Percentiles rank a stretch among this genome's conserved stretches.
Evolutionary conservation across 2,888 invertebrate genomes (phyloP).

Genomic region (Itoplectis maculator): DNA sequence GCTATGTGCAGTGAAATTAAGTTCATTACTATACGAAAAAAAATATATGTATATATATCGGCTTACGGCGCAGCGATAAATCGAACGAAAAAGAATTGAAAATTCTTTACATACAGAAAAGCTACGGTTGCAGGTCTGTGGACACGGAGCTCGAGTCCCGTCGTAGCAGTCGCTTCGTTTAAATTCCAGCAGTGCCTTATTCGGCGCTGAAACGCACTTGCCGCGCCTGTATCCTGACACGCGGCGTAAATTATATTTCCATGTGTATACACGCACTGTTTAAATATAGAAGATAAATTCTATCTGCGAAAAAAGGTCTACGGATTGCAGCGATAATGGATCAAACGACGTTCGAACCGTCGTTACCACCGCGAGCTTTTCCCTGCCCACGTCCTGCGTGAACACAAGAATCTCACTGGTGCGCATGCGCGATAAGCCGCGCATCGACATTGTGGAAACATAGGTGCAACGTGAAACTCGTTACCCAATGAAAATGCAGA

Average conservation of each 20-base stretch:
- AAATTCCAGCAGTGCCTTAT: slow-evolving; percentile 45
- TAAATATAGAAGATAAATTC: slow-evolving; percentile 8
- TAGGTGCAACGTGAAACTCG: slow-evolving; percentile 23
- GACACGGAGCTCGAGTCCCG: slow-evolving; percentile 27
- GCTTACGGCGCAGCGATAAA: slow-evolving; percentile 4
- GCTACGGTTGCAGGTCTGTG: slow-evolving; percentile 26
- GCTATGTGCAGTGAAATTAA: too few relatives aligned
- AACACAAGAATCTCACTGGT: slow-evolving; percentile 24
- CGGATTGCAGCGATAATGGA: slow-evolving; percentile 38
- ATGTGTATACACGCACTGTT: background rate
- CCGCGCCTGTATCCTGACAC: slow-evolving; percentile 24
- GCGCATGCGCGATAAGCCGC: background rate
- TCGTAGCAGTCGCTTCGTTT: slow-evolving; percentile 44
- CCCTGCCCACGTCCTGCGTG: background rate
- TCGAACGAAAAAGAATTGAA: slow-evolving; percentile 6
- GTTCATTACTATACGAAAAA: too few relatives aligned
- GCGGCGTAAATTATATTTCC: slow-evolving; percentile 21
- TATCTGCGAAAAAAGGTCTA: slow-evolving; percentile 35
- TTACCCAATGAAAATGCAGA: slow-evolving; percentile 39
- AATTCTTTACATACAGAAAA: slow-evolving; percentile 34
- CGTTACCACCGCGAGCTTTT: slow-evolving; percentile 14
- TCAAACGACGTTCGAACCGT: slow-evolving; percentile 35
- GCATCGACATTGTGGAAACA: background rate
- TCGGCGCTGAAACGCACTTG: slow-evolving; percentile 46
- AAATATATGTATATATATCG: too few relatives aligned